A percentile compares a stretch with the other conserved stretches of the same genome.
phyloP scores from a whole-genome alignment of 2,797 vertebrate genomes.

The Meda fulgida region DNA sequence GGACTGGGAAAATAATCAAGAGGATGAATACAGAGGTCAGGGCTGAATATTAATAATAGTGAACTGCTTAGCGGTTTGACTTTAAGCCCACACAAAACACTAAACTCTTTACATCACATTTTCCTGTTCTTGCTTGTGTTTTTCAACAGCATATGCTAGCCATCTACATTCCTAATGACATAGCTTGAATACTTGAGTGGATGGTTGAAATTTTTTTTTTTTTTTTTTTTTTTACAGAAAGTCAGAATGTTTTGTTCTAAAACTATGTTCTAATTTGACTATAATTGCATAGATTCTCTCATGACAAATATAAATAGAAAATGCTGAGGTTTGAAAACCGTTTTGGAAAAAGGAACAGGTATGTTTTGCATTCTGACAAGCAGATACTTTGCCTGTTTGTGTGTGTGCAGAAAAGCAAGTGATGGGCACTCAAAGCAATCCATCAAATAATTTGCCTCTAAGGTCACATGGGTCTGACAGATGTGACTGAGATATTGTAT shows the following conservation, averaged over 20 bases:
- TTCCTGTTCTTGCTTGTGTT: conserved; percentile 23
- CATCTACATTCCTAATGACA: conserved; percentile 47
- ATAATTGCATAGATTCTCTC: conserved; percentile 36
- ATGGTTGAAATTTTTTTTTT: conserved; percentile 11
- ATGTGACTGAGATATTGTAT: conserved; percentile 63
- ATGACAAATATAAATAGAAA: conserved; percentile 42
- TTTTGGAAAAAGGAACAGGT: conserved; percentile 34
- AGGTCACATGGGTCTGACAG: conserved; percentile 74
- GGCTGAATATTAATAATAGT: conserved; percentile 88
- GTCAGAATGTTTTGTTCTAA: conserved; percentile 13
- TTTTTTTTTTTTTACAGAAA: conserved; percentile 15
- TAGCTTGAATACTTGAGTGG: conserved; percentile 30
- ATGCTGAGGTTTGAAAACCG: conserved; percentile 36
- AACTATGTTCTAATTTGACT: conserved; percentile 25
- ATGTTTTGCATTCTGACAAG: conserved; percentile 48
- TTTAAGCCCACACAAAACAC: conserved; percentile 56
- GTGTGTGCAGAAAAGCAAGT: conserved; percentile 68
- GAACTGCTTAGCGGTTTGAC: conserved; percentile 76
- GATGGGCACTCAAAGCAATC: conserved; percentile 74
- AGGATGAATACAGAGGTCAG: conserved; percentile 68
- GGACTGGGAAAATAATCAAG: conserved; percentile 54
- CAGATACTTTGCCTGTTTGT: conserved; percentile 32
- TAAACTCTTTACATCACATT: conserved; percentile 45
- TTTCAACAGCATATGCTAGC: conserved; percentile 39
- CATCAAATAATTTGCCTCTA: conserved; percentile 70